Evolutionary conservation across 2,888 invertebrate genomes (phyloP), one percentile per base, ranked within the genome.

Genomic region (Caenorhabditis zanzibari): DNA sequence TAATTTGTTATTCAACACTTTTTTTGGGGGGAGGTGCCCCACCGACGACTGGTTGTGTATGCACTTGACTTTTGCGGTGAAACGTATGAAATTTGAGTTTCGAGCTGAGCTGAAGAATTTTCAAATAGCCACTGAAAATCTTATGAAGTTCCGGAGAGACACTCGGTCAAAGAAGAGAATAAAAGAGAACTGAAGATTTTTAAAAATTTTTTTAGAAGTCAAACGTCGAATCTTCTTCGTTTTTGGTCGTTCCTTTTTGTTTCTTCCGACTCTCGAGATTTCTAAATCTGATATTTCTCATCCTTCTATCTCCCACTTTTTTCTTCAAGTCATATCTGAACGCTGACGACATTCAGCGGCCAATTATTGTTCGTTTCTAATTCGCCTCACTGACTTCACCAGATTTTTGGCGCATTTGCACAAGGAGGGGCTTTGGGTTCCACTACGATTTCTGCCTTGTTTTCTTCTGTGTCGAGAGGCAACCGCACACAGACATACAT

Each of bases 1-100:
- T 77, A 82, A 82, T 82, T 82, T 82, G 82, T 82, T 82, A 82
- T 82, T 82, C 82, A 82, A 82, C 82, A 77, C 82, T 82, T 82
- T 77, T n/a, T 52, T 82, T 82, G 44, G 64, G 75, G 66, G 69
- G 69, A 69, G 74, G 69, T 69, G 69, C 73, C 69, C 54, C 69
- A 22, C 63, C 47, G 35, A 19, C 72, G 24, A 56, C 59, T 77
- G 68, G 75, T 71, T 75, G 81, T 75, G 75, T 81, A 52, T 75
- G 75, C 66, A 72, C 56, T 77, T 56, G 69, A 64, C 69, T 82
- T 82, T 82, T 77, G 79, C 63, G 73, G 52, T 77, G 77, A 82
- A 82, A 82, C 75, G 75, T 82, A 71, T 77, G 82, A 82, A 82
- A 82, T 82, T 82, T 66, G 82, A 82, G 77, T 82, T 73, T 81